These are phyloP conservation scores for Dolichallabes microphthalmus DNA, from an alignment of 2,113 vertebrate species.

Conservation along the genomic window DNA sequence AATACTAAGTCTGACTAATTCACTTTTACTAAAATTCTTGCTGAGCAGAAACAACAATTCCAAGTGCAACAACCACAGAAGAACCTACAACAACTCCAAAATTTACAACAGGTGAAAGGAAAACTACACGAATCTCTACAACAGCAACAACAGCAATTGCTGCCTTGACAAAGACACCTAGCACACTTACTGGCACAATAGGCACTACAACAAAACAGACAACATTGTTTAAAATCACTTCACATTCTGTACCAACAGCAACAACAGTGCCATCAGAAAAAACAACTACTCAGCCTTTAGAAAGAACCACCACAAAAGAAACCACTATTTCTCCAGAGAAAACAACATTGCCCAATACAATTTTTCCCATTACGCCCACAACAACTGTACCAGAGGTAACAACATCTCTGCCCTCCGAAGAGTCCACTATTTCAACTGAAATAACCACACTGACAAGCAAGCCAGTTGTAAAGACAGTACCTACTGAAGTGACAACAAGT, in stretches of 20 bases:
- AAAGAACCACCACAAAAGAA: neutral
- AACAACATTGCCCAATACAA: no score
- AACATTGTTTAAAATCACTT: neutral
- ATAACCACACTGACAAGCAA: no score
- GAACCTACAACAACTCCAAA: neutral
- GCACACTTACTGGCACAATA: neutral
- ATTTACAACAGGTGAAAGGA: neutral
- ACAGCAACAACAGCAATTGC: conserved; percentile 25
- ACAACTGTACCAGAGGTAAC: no score
- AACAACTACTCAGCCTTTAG: neutral
- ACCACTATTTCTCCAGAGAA: neutral
- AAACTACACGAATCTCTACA: neutral
- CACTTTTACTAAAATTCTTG: neutral
- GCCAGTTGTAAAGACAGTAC: neutral
- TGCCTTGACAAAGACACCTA: conserved; percentile 38
- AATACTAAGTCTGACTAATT: no score
- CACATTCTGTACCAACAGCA: neutral
- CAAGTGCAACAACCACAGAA: neutral
- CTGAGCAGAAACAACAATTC: neutral
- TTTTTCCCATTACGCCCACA: no score
- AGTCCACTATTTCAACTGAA: no score
- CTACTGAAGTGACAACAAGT: neutral
- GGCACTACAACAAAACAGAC: neutral
- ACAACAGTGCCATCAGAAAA: neutral
- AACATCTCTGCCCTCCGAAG: no score